Conservation (phyloP, 2,113 vertebrate species). For the Rynchops niger region DNA sequence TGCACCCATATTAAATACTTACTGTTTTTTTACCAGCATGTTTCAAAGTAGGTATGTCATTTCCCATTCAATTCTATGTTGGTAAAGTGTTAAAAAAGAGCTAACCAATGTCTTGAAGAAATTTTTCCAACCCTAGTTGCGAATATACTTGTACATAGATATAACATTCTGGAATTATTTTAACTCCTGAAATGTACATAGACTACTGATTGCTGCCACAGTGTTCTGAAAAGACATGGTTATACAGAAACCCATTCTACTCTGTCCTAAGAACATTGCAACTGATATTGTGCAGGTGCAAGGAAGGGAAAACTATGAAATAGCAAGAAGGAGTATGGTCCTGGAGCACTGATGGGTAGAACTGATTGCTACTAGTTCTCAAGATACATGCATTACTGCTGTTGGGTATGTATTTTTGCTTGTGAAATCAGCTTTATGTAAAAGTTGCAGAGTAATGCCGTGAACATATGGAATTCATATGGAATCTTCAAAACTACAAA, state of each 20-base stretch:
- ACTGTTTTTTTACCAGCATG: not conserved
- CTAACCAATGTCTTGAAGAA: not conserved
- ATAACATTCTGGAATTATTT: not conserved
- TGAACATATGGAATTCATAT: not conserved
- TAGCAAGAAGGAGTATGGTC: not conserved
- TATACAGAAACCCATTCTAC: not conserved
- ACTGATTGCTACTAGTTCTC: not conserved
- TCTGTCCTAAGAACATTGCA: not conserved
- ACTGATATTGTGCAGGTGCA: not conserved
- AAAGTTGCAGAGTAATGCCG: not conserved
- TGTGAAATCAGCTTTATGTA: not conserved
- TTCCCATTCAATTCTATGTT: not conserved
- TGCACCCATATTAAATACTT: not conserved
- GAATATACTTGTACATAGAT: fast-evolving
- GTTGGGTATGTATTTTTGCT: not conserved
- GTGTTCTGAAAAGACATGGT: not conserved
- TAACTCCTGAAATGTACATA: not conserved
- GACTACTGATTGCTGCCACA: not conserved
- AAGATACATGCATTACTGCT: not conserved
- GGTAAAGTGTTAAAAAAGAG: not conserved
- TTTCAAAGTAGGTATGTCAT: not conserved
- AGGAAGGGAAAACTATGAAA: not conserved
- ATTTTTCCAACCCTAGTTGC: not conserved
- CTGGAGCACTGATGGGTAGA: not conserved
- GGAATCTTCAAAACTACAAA: not conserved